Evolutionary conservation across 2,113 vertebrate species (phyloP).

Genomic region (Petrocephalus microphthalmus): DNA sequence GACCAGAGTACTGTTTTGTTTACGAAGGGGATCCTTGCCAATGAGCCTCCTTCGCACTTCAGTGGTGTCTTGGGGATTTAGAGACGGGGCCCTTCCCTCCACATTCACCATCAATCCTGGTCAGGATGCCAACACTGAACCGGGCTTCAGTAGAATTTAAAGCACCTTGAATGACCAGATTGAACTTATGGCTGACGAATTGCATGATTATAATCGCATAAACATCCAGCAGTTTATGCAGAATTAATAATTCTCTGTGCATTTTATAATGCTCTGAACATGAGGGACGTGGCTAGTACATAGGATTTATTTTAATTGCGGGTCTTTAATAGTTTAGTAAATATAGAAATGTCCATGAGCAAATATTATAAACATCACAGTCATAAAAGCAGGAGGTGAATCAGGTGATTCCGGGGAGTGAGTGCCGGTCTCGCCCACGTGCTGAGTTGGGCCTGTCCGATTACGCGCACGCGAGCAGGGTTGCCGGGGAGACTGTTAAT

Average conservation of each 20-base stretch:
- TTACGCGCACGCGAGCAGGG: not conserved
- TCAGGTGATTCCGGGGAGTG: not conserved
- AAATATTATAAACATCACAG: not conserved
- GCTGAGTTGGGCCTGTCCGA: not conserved
- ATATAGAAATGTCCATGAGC: not conserved
- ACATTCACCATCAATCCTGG: not conserved
- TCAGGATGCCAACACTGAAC: not conserved
- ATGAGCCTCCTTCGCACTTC: not conserved
- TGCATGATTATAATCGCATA: not conserved
- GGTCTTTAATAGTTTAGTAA: not conserved
- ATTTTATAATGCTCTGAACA: not conserved
- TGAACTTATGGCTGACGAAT: not conserved
- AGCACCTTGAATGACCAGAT: not conserved
- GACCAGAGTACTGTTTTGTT: not conserved
- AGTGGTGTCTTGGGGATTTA: not conserved
- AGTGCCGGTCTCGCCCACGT: not conserved
- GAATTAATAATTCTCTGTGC: not conserved
- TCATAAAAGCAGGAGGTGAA: not conserved
- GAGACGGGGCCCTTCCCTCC: not conserved
- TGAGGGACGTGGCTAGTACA: not conserved
- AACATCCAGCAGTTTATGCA: not conserved
- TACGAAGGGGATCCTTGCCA: not conserved
- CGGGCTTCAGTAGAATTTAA: not conserved
- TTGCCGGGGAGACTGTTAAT: not conserved
- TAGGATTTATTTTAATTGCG: not conserved